Base-by-base conservation (phyloP, 2,888 invertebrate species). In the Luffia ferchaultella region DNA sequence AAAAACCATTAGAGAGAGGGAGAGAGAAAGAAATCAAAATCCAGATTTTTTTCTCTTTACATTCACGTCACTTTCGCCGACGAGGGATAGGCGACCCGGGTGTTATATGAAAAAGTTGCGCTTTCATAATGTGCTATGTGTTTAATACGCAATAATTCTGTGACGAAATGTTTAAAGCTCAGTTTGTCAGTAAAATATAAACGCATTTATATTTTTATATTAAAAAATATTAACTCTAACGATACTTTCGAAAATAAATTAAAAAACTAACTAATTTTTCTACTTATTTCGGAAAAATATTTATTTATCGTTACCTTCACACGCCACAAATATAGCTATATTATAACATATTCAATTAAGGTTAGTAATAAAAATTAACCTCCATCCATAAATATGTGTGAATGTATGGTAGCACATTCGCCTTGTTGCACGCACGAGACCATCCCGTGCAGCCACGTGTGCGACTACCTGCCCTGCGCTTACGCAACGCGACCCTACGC, bases 21-120 rank as follows among this genome's bases (percentile, higher is more conserved):
- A 66, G 63, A 58, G 64, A 67, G 49, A 49, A 52, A 63, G 73
- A 74, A 77, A 76, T 76, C 72, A 65, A 57, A 54, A 59, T 70
- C 76, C 76, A 75, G 76, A 73, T 64, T 67, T 62, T 62, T 61
- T 58, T 73, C 76, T 79, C 30, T 30, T 3, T 30, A 12, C 5
- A 30, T 77, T 78, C 76, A 71, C 74, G 69, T 73, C 72, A 77
- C 80, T 82, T 82, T 82, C 82, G 71, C 76, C 65, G 56, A 80
- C 49, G 42, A 49, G 49, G 49, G 49, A 49, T 80, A 80, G 76
- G 59, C 62, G 30, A 12, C 30, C n/a, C n/a, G n/a, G 30, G 30
- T 12, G 30, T 30, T 30, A 30, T 30, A 7, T 3, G 30, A 30
- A 30, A 30, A 30, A 30, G 12, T 30, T 30, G 30, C 30, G 30